Base-by-base conservation (phyloP, 1,140 invertebrate genomes). In the Aphaenogaster rudis region DNA sequence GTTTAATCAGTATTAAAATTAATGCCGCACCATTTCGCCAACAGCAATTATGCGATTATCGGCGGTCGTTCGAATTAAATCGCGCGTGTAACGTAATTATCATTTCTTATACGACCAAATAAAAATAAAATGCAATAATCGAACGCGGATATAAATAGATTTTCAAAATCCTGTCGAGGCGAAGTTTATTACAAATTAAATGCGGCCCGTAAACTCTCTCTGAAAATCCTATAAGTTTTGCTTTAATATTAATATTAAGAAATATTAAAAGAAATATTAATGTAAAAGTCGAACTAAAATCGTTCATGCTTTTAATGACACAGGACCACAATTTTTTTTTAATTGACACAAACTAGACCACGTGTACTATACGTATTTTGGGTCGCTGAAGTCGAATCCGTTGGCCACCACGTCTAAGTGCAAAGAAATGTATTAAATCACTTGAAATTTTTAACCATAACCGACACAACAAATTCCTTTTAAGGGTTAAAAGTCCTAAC, bases 1-100 rank as follows among this genome's bases (percentile, higher is more conserved):
- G 72, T 66, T 78, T 77, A 54, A 86, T 84, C 80, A 76, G 39
- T 74, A 74, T 74, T 74, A 84, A 84, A 84, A 84, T 84, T 84
- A 84, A 84, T 74, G 80, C 80, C n/a, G 69, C 42, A 28, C 80
- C 69, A 84, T 84, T 84, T 84, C 69, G 80, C 80, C 28, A 50
- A 2, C 66, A 39, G 80, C 67, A 59, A 69, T 82, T 76, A 84
- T 17, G 69, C 80, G 80, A 76, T 84, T 84, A 84, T 84, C 54
- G 50, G 28, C 17, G 54, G 80, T 61, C 54, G 39, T 76, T 61
- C 42, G 67, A 72, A 82, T 82, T 76, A 72, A 84, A 84, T 84
- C 54, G 69, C n/a, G 54, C 45, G 36, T 54, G 11, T 50, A 69
- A 76, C n/a, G 54, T 76, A 76, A 84, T 76, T 76, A 84, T 74